A percentile compares a stretch with the other conserved stretches of the same genome.
These are phyloP conservation scores for Epinotia brunnichana DNA, from an alignment of 2,888 invertebrate species.

Conservation along the genomic window DNA sequence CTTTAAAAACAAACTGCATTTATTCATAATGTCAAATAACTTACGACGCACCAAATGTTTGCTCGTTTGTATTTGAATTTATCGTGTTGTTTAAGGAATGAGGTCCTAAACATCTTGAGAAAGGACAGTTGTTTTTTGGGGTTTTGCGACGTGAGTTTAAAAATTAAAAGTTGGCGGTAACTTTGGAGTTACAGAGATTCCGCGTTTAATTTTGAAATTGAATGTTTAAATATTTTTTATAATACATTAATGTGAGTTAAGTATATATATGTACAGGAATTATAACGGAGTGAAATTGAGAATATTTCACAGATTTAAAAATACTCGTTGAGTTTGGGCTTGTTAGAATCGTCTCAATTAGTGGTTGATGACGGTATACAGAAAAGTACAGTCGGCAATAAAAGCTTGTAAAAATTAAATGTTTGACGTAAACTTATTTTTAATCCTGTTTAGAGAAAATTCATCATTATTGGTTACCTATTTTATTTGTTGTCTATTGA, in stretches of 20 bases:
- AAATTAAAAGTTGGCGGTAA: constrained; percentile 4
- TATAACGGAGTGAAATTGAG: too few species aligned
- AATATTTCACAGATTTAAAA: too few species aligned
- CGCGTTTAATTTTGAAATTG: background rate
- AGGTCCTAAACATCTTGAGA: constrained; percentile 22
- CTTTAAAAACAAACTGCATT: constrained; percentile 43
- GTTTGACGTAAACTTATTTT: too few species aligned
- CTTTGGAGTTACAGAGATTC: background rate
- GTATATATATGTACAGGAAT: background rate
- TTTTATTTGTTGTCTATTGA: too few species aligned
- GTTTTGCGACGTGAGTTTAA: constrained; percentile 4
- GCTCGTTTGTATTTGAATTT: constrained; percentile 38
- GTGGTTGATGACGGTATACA: too few species aligned
- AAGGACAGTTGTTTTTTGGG: constrained; percentile 5
- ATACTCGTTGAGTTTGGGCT: too few species aligned
- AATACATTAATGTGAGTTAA: too few species aligned
- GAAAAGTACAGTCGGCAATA: too few species aligned
- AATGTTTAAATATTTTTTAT: background rate
- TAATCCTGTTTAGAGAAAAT: too few species aligned
- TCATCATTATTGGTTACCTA: too few species aligned
- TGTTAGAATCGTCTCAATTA: too few species aligned
- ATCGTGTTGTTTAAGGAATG: constrained; percentile 37
- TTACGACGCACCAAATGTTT: constrained; percentile 35
- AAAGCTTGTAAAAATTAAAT: too few species aligned
- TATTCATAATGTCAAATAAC: constrained; percentile 40